phyloP scores from a whole-genome alignment of 2,113 vertebrate species.

The Sterrhoptilus dennistouni region DNA sequence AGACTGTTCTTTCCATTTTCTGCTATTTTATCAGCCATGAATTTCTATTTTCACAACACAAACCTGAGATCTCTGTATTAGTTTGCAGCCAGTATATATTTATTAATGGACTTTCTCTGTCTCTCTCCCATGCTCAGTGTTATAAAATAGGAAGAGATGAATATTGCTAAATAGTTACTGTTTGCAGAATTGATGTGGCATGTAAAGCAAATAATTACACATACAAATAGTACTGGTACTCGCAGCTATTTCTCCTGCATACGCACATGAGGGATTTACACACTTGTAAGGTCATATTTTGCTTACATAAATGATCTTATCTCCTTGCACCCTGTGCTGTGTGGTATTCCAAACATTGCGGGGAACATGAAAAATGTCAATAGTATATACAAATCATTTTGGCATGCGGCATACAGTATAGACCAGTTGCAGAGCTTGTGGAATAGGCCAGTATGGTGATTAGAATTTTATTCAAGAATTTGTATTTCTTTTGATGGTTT shows the following conservation, averaged over 20 bases:
- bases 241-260: constrained; percentile 16
- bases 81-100: neutral
- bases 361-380: neutral
- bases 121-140: neutral
- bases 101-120: neutral
- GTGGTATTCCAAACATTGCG: neutral
- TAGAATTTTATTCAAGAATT: neutral
- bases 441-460: neutral
- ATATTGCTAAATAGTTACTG: constrained; percentile 22
- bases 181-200: constrained; percentile 50
- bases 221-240: neutral
- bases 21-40: neutral
- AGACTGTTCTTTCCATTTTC: neutral
- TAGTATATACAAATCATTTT: neutral
- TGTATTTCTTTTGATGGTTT: neutral
- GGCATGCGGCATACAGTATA: neutral
- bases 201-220: constrained; percentile 40
- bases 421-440: neutral
- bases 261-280: constrained; percentile 18
- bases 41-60: neutral
- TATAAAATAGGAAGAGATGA: constrained; percentile 4
- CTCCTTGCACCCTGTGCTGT: neutral
- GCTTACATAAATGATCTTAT: constrained; percentile 43
- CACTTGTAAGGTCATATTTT: constrained; percentile 26
- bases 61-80: neutral